phyloP scores from a whole-genome alignment of 2,888 invertebrate species.

The Clivina fossor region DNA sequence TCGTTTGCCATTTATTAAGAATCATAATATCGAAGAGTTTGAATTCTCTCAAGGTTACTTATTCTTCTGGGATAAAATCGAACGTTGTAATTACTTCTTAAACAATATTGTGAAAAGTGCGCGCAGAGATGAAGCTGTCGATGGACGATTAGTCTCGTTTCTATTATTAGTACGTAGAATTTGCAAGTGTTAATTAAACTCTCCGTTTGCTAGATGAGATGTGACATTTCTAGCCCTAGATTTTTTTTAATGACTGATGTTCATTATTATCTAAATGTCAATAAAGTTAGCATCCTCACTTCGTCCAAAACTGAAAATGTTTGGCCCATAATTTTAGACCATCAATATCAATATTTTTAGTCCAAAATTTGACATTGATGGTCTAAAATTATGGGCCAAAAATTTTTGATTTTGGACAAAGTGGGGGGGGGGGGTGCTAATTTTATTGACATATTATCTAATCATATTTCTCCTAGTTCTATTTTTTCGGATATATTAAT shows the following conservation, averaged over 20 bases:
- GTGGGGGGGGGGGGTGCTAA: background rate
- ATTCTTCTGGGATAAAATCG: constrained; percentile 93
- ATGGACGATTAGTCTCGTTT: constrained; percentile 78
- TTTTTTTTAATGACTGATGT: background rate
- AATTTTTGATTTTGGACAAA: too few relatives aligned
- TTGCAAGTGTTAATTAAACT: background rate
- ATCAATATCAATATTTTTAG: too few relatives aligned
- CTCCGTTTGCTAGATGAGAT: background rate
- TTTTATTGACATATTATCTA: background rate
- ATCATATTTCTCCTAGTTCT: constrained; percentile 6
- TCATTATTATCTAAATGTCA: too few relatives aligned
- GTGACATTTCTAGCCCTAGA: background rate
- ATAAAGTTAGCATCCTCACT: too few relatives aligned
- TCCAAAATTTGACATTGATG: too few relatives aligned
- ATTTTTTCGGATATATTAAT: too few relatives aligned
- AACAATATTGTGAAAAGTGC: constrained; percentile 79
- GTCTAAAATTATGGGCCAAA: too few relatives aligned
- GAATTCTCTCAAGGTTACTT: constrained; percentile 89
- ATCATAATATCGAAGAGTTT: constrained; percentile 81
- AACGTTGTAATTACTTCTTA: constrained; percentile 82
- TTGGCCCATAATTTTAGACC: too few relatives aligned
- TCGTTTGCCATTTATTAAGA: constrained; percentile 81
- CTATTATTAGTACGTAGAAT: constrained; percentile 62
- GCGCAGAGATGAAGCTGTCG: constrained; percentile 70
- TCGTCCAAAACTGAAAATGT: too few relatives aligned